These are phyloP conservation scores for Halocynthia roretzi DNA, from an alignment of 23 tunicate species.

Conservation along the genomic window DNA sequence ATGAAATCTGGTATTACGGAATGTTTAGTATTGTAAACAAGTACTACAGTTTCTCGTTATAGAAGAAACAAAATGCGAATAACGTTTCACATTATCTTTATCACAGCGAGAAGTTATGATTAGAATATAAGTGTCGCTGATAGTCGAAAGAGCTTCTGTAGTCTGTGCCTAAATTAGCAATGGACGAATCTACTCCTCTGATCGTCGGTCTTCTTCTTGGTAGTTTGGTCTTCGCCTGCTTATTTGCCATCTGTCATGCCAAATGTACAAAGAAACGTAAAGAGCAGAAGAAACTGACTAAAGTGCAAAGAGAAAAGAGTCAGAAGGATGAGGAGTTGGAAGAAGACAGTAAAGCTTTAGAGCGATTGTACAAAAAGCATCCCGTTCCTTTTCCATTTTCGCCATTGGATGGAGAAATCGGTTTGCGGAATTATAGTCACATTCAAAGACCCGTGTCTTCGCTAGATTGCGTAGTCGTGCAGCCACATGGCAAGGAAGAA, in stretches of 20 bases:
- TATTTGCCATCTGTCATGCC: slow-evolving; percentile 31
- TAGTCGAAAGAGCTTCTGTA: too few relatives aligned
- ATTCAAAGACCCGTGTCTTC: too few relatives aligned
- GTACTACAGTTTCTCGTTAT: too few relatives aligned
- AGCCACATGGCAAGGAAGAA: too few relatives aligned
- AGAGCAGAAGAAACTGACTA: slow-evolving; percentile 6
- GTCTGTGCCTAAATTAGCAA: not conserved
- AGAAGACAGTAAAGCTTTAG: slow-evolving; percentile 3
- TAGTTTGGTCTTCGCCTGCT: slow-evolving; percentile 34
- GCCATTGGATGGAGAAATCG: not conserved
- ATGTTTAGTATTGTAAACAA: too few relatives aligned
- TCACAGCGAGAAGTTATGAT: too few relatives aligned
- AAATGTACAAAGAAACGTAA: slow-evolving; percentile 14
- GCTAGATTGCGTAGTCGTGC: too few relatives aligned
- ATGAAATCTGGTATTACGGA: too few relatives aligned
- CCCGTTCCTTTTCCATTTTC: slow-evolving; percentile 13
- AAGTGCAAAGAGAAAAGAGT: not conserved
- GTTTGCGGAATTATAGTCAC: too few relatives aligned
- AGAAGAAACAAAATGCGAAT: too few relatives aligned
- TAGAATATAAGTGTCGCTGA: too few relatives aligned
- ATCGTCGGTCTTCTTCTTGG: slow-evolving; percentile 40
- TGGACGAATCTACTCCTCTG: slow-evolving; percentile 38
- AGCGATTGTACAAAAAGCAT: not conserved
- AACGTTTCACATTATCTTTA: too few relatives aligned
- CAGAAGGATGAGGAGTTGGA: not conserved